phyloP scores from a whole-genome alignment of 1,140 invertebrate species.

The Archivesica marissinica region DNA sequence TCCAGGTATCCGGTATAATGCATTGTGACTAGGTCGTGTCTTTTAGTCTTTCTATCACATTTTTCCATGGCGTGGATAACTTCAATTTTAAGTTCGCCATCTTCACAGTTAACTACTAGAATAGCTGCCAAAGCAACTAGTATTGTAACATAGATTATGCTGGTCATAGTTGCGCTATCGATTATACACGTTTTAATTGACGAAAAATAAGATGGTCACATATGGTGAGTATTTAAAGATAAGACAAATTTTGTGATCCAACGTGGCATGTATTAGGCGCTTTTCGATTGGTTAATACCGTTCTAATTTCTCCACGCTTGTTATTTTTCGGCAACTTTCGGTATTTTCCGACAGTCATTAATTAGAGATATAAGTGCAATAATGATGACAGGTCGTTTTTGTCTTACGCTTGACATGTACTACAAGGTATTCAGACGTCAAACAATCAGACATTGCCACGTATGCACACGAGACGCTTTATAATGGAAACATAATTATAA shows the following conservation, averaged over 20 bases:
- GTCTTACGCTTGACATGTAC: too few species aligned
- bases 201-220: background rate
- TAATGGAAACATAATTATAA: too few species aligned
- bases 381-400: too few species aligned
- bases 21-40: conserved; percentile 55
- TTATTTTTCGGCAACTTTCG: too few species aligned
- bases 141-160: background rate
- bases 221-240: conserved; percentile 38
- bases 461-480: too few species aligned
- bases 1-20: conserved; percentile 40
- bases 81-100: conserved; percentile 54
- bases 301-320: too few species aligned
- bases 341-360: too few species aligned
- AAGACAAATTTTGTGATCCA: background rate
- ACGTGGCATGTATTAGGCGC: conserved; percentile 39
- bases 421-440: too few species aligned
- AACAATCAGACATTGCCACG: too few species aligned
- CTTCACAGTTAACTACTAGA: conserved; percentile 6
- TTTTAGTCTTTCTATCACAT: conserved; percentile 41
- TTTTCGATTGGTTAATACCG: conserved; percentile 19
- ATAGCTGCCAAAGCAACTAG: conserved; percentile 17
- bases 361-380: too few species aligned
- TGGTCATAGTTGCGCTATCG: background rate
- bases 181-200: background rate
- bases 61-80: conserved; percentile 26